Evolutionary conservation across 2,797 vertebrate genomes (phyloP), one percentile per base, ranked within the genome.

Genomic region (Scleropages formosus): DNA sequence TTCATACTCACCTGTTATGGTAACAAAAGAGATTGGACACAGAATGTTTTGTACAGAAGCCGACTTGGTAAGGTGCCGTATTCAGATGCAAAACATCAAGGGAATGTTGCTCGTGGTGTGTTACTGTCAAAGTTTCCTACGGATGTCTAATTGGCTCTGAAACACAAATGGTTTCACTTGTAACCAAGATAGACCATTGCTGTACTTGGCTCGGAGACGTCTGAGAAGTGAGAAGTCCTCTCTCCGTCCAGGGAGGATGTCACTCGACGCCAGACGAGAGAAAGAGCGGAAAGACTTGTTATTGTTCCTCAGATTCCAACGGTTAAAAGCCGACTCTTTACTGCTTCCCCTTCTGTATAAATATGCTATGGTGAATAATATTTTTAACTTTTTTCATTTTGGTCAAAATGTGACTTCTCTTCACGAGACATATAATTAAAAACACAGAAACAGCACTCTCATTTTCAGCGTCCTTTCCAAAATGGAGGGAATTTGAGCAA

Each of bases 81-180:
- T 16, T 47, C 44, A 44, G 78, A 80, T 83, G 78, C 69, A 63
- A 10, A 51, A 76, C 76, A 81, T 84, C 79, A 76, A 80, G 81
- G 78, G 80, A 76, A 85, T 84, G 80, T 80, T 72, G 80, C 84
- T 76, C 80, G 77, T 72, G 79, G 79, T 79, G 80, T 85, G 83
- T 83, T 76, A 82, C 84, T 82, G 80, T 87, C 82, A 83, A 80
- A 83, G 73, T 86, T 86, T 88, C 82, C 85, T 82, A 4, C 10
- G 73, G 82, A 81, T 81, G 81, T 83, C 84, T 88, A 85, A 90
- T 88, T 85, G 80, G 79, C 86, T 87, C 85, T 83, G 82, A 89
- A 87, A 90, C 88, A 86, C 85, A 90, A 90, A 89, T 86, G 85
- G 82, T 86, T 88, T 83, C 84, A 87, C 86, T 80, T 81, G 79